phyloP scores from a whole-genome alignment of 2,113 vertebrate species.

The Pipa parva region DNA sequence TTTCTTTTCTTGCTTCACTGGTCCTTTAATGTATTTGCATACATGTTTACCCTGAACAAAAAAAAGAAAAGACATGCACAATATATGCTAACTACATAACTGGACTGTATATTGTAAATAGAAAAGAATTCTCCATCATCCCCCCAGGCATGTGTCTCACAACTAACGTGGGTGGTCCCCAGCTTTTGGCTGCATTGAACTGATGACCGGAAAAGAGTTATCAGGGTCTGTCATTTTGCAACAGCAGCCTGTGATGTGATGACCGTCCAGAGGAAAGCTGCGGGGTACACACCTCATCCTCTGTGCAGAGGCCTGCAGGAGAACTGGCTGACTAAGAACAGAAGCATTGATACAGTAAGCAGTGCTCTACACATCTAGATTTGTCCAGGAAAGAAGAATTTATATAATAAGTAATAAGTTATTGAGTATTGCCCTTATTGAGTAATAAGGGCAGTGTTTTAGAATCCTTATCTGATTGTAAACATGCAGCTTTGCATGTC shows the following conservation, averaged over 20 bases:
- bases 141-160: not conserved
- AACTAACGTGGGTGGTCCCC: not conserved
- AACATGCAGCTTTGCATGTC: no score
- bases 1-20: no score
- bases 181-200: conserved; percentile 12
- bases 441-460: no score
- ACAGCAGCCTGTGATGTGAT: conserved; percentile 8
- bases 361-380: not conserved
- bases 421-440: no score
- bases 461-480: no score
- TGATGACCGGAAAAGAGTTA: not conserved
- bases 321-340: not conserved
- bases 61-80: no score
- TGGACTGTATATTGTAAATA: no score
- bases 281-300: conserved; percentile 29
- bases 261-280: conserved; percentile 29
- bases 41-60: no score
- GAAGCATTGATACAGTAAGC: not conserved
- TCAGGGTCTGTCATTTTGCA: conserved; percentile 4
- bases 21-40: no score
- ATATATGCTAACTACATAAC: no score
- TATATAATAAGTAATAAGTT: no score
- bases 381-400: not conserved
- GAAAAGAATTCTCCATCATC: not conserved
- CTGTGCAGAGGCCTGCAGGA: not conserved